Percentiles rank a stretch among this genome's conserved stretches.
phyloP scores from a whole-genome alignment of 92 coral and sea anemone species.

The Blastomussa wellsi region DNA sequence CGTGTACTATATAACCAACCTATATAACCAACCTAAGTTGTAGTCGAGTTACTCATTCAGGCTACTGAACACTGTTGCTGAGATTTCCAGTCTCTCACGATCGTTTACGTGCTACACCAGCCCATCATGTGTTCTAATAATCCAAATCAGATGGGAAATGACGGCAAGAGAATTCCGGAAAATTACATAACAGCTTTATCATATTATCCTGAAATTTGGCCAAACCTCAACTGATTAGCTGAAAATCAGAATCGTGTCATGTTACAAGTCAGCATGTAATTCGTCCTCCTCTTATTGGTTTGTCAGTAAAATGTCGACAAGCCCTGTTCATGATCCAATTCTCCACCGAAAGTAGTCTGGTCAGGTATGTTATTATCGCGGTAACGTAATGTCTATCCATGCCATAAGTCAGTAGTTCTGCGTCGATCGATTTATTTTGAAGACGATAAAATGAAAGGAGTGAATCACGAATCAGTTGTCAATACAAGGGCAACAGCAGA shows the following conservation, averaged over 20 bases:
- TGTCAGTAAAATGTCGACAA: background rate
- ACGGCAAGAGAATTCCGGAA: background rate
- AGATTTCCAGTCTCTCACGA: background rate
- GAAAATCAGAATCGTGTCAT: background rate
- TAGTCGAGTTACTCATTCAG: background rate
- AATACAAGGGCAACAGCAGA: background rate
- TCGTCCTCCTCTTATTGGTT: background rate
- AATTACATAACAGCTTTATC: background rate
- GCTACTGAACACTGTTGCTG: background rate
- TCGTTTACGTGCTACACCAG: background rate
- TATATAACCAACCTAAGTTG: background rate
- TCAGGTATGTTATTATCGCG: constrained; percentile 4
- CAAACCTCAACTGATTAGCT: background rate
- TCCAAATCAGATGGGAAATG: no score
- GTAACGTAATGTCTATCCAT: background rate
- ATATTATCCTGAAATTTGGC: background rate
- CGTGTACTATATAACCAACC: background rate
- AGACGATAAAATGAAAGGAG: background rate
- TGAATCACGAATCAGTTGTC: background rate
- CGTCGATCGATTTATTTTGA: background rate
- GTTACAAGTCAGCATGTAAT: background rate
- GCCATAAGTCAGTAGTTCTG: background rate
- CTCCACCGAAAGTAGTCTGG: background rate
- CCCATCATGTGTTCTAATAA: background rate
- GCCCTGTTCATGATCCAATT: background rate